These are phyloP conservation scores for Lymantria monacha DNA, from an alignment of 2,888 invertebrate species.

Conservation along the genomic window DNA sequence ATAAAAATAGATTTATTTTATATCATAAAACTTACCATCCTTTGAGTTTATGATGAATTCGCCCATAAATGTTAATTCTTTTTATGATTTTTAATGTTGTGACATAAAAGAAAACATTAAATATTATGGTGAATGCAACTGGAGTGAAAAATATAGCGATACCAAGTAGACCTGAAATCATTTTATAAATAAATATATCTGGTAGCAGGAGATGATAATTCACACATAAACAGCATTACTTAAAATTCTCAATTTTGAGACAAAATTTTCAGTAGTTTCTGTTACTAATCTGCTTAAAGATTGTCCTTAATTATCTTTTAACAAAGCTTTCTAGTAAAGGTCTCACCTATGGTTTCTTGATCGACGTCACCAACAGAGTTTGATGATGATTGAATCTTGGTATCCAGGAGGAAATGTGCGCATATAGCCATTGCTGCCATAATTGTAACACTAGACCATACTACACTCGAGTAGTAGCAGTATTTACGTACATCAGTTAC, in stretches of 20 bases:
- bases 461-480: constrained; percentile 92
- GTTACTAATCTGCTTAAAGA: too few species aligned
- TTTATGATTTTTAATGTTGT: constrained; percentile 91
- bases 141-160: constrained; percentile 92
- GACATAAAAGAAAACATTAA: constrained; percentile 90
- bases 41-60: constrained; percentile 93
- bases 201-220: too few species aligned
- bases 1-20: too few species aligned
- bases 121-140: constrained; percentile 89
- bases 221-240: too few species aligned
- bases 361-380: constrained; percentile 78
- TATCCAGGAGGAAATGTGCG: constrained; percentile 90
- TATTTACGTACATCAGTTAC: constrained; percentile 93
- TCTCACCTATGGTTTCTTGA: constrained; percentile 88
- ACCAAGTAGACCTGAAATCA: constrained; percentile 87
- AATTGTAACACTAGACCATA: constrained; percentile 87
- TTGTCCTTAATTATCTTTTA: too few species aligned
- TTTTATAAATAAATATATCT: not conserved
- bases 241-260: too few species aligned
- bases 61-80: constrained; percentile 90
- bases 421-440: constrained; percentile 90
- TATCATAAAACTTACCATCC: constrained; percentile 83
- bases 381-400: constrained; percentile 68
- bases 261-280: too few species aligned
- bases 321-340: not conserved